Percentiles rank a stretch among this genome's conserved stretches.
These are phyloP conservation scores for Pseudachorutes palmiensis DNA, from an alignment of 1,140 invertebrate genomes.

Conservation along the genomic window DNA sequence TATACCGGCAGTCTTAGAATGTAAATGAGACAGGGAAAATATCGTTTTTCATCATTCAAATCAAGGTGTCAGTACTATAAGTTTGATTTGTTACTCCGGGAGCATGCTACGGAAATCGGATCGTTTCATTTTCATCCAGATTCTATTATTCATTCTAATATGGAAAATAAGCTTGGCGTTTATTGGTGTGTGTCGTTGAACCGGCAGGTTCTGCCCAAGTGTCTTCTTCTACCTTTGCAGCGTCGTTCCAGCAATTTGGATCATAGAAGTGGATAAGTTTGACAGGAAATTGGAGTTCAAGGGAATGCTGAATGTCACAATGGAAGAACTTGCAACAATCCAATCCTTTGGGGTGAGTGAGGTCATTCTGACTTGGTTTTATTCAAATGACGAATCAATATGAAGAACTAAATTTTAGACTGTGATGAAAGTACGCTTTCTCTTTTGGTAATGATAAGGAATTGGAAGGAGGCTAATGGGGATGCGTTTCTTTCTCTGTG, in stretches of 20 bases:
- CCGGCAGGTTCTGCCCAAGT: slow-evolving; percentile 70
- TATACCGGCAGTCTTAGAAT: not conserved
- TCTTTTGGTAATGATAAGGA: too few species aligned
- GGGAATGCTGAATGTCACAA: slow-evolving; percentile 36
- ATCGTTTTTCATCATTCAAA: not conserved
- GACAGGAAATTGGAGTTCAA: slow-evolving; percentile 47
- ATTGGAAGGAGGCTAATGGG: too few species aligned
- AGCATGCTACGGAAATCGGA: not conserved
- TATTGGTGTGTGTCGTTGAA: too few species aligned
- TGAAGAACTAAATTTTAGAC: too few species aligned
- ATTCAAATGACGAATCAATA: not conserved
- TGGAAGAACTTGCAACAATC: slow-evolving; percentile 11
- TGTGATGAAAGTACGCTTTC: too few species aligned
- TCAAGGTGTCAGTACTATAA: not conserved
- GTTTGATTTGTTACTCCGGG: not conserved
- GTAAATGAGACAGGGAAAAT: not conserved
- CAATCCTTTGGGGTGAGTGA: not conserved
- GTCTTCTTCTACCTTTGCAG: slow-evolving; percentile 72
- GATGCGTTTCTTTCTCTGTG: too few species aligned
- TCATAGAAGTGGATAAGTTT: slow-evolving; percentile 72
- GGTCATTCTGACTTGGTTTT: not conserved
- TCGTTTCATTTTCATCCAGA: too few species aligned
- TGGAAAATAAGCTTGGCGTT: too few species aligned
- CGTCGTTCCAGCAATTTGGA: slow-evolving; percentile 75
- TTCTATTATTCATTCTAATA: too few species aligned